Base-by-base conservation (phyloP, 2,797 vertebrate genomes). In the Rachycentron canadum region DNA sequence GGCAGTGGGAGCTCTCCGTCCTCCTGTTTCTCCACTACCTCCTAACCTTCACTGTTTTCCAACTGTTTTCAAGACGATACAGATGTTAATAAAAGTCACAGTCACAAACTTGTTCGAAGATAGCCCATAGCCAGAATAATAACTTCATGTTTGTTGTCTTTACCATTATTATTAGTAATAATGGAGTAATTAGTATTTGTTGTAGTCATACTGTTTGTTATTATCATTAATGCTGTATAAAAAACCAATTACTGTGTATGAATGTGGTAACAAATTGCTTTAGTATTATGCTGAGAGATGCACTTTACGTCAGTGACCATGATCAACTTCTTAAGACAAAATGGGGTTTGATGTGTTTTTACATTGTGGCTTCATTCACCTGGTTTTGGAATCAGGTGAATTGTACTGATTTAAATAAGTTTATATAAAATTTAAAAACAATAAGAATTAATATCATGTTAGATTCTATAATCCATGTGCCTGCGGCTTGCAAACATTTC, bases 1-100 rank as follows among this genome's bases (percentile, higher is more conserved):
- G 80, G 79, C 64, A 80, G 74, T 41, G 80, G 83, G 64, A 47
- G 69, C 59, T 69, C 74, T 57, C 52, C 50, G 75, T 88, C 82
- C 57, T 83, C 77, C 56, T 84, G 72, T 77, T 82, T 66, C 71
- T 76, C 49, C 56, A 17, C 61, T 12, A 30, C 74, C 59, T 63
- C 34, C 36, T n/a, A 55, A 26, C 16, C 41, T 45, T 16, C 76
- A 62, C 34, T 52, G 7, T 49, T 57, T 55, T 67, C 41, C 52
- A 23, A 50, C 61, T 67, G 40, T 78, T 74, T 73, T 73, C 36
- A 32, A 72, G 64, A 72, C 40, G 25, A 45, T 65, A 60, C 40
- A 49, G 41, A 80, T 63, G 67, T 73, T 53, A 55, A 74, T 13
- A 38, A 26, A 70, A 62, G 70, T 75, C 58, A 78, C 23, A 63